phyloP scores from a whole-genome alignment of 2,797 vertebrate species.

The Lithobates sylvaticus region DNA sequence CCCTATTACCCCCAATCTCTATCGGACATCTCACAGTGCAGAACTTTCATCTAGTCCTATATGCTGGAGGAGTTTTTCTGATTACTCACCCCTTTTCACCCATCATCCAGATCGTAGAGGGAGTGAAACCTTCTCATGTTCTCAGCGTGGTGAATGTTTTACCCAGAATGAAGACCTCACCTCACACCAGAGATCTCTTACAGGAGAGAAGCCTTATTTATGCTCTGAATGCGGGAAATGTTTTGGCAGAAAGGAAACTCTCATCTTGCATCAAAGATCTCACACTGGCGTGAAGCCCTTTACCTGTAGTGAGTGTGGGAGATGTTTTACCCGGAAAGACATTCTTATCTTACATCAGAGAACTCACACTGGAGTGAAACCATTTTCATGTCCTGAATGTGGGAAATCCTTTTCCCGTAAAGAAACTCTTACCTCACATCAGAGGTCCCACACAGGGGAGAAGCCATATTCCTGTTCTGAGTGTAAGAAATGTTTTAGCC shows the following conservation, averaged over 20 bases:
- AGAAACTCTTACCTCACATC: not conserved
- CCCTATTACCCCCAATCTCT: not conserved
- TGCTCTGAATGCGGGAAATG: conserved; percentile 25
- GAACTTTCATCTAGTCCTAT: not conserved
- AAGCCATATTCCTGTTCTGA: conserved; percentile 53
- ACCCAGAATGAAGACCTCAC: not conserved
- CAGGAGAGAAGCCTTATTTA: conserved; percentile 6
- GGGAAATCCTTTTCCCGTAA: not conserved
- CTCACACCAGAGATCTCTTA: not conserved
- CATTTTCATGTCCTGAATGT: not conserved
- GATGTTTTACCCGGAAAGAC: not conserved
- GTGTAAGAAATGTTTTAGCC: conserved; percentile 63
- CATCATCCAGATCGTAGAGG: not conserved
- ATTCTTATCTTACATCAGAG: not conserved
- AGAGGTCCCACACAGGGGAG: conserved; percentile 10
- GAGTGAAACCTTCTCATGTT: not conserved
- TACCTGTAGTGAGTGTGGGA: not conserved
- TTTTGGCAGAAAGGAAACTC: conserved; percentile 53
- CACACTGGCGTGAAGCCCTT: not conserved
- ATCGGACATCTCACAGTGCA: not conserved
- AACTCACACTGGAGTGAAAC: conserved; percentile 3
- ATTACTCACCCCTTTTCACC: not conserved
- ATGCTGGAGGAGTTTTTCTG: not conserved
- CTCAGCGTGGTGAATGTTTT: not conserved
- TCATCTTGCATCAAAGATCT: conserved; percentile 60